A percentile compares a stretch with the other conserved stretches of the same genome.
These are phyloP conservation scores for Bellardia bayeri DNA, from an alignment of 2,888 invertebrate species.

Conservation along the genomic window DNA sequence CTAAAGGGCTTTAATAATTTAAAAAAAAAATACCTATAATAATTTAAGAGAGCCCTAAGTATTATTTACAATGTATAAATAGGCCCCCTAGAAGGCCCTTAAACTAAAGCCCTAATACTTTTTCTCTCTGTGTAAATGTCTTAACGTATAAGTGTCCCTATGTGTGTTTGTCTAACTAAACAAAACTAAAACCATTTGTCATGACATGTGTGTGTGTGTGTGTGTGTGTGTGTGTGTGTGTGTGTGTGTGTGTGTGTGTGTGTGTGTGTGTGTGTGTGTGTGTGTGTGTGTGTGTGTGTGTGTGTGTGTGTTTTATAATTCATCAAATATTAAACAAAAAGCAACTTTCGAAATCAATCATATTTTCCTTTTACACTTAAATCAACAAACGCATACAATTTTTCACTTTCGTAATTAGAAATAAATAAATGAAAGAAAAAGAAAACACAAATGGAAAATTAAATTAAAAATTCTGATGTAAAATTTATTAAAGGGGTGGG, in stretches of 20 bases:
- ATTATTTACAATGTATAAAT: no score
- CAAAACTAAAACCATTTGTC: not conserved
- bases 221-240: constrained; percentile 15
- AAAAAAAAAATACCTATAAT: no score
- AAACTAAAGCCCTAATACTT: no score
- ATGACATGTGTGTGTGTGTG: constrained; percentile 39
- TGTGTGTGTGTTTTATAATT: constrained; percentile 40
- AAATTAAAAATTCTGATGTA: constrained; percentile 16
- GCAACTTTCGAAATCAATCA: constrained; percentile 57
- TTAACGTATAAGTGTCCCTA: not conserved
- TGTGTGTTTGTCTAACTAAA: not conserved
- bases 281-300: constrained; percentile 4
- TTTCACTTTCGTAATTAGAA: constrained; percentile 46
- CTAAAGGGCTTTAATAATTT: no score
- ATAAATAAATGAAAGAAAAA: constrained; percentile 29
- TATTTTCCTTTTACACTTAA: constrained; percentile 5
- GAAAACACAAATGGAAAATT: not conserved
- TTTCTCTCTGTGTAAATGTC: no score
- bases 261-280: constrained; percentile 2
- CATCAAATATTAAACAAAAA: constrained; percentile 25
- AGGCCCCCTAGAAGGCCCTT: no score
- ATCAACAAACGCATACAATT: constrained; percentile 19
- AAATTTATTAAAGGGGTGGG: constrained; percentile 45
- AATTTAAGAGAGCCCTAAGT: no score
- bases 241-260: constrained; percentile 8